phyloP scores from a whole-genome alignment of 1,140 invertebrate species.

The Hycleus phaleratus region DNA sequence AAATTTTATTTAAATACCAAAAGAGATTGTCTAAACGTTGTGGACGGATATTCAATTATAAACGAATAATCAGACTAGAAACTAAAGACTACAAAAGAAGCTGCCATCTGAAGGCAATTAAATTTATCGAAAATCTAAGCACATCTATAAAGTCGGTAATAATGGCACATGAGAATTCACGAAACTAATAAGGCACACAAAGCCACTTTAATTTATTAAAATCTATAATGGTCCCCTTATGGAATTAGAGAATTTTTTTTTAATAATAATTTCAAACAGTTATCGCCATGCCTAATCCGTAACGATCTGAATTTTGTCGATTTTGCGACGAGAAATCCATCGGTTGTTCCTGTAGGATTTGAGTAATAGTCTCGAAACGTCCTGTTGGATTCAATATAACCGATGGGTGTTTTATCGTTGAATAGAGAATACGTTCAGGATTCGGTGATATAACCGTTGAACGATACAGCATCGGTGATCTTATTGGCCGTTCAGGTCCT shows the following conservation, averaged over 20 bases:
- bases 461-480: slow-evolving; percentile 35
- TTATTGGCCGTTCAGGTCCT: slow-evolving; percentile 16
- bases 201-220: neutral
- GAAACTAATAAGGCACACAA: neutral
- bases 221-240: slow-evolving; percentile 6
- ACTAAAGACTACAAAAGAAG: too few species aligned
- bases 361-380: slow-evolving; percentile 16
- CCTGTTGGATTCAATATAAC: slow-evolving; percentile 30
- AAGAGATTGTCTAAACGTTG: too few species aligned
- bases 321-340: slow-evolving; percentile 44
- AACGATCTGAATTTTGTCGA: slow-evolving; percentile 16
- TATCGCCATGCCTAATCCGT: slow-evolving; percentile 29
- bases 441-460: slow-evolving; percentile 52
- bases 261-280: slow-evolving; percentile 24
- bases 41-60: too few species aligned
- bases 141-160: too few species aligned
- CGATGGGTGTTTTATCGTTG: slow-evolving; percentile 37
- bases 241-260: neutral
- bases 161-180: too few species aligned
- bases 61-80: too few species aligned
- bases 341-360: slow-evolving; percentile 43
- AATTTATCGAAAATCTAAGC: too few species aligned
- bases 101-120: too few species aligned
- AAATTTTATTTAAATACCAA: too few species aligned
- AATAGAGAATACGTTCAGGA: slow-evolving; percentile 43